Evolutionary conservation across 2,113 vertebrate genomes (phyloP), one percentile per base, ranked within the genome.

Genomic region (Ginglymostoma cirratum): DNA sequence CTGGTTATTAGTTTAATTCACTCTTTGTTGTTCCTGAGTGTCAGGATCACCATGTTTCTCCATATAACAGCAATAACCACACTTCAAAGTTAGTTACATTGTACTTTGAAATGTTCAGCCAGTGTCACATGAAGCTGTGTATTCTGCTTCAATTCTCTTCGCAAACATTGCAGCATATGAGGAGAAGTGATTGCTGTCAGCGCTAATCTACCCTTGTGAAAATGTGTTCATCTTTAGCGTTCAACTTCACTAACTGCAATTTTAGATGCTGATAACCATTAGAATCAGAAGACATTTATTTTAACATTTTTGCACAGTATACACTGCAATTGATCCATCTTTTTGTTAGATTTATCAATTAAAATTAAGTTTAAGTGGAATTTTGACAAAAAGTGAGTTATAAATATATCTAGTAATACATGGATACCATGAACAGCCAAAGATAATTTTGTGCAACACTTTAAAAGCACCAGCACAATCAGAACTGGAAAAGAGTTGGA

Each of bases 201-300:
- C 89, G 19, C 34, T 92, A 34, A 12, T 65, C 34, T 66, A 27
- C 27, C 27, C 87, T 90, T 93, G 23, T 67, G 89, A n/a, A 21
- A 38, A 21, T 61, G 66, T n/a, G 17, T 17, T 67, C 34, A 38
- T 93, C 30, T n/a, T 61, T 38, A 66, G 0, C n/a, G 10, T 93
- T 93, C 61, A 38, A 66, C 66, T 3, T 66, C 34, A 66, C 55
- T 72, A 72, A 72, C 70, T 5, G 17, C 45, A 19, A 85, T 23
- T 86, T 48, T 86, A n/a, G 34, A 93, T 10, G 34, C 89, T 66
- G 34, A 38, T 5, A 30, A 92, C 87, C 52, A 61, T n/a, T 55
- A n/a, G 61, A 67, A 66, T 93, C 66, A 65, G 89, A 66, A 93
- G 34, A 66, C 19, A 93, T 67, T 93, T 93, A 93, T 66, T 93